Percentiles rank a stretch among this genome's conserved stretches.
Conservation (phyloP, 2,888 invertebrate genomes). For the Caenorhabditis imperialis region DNA sequence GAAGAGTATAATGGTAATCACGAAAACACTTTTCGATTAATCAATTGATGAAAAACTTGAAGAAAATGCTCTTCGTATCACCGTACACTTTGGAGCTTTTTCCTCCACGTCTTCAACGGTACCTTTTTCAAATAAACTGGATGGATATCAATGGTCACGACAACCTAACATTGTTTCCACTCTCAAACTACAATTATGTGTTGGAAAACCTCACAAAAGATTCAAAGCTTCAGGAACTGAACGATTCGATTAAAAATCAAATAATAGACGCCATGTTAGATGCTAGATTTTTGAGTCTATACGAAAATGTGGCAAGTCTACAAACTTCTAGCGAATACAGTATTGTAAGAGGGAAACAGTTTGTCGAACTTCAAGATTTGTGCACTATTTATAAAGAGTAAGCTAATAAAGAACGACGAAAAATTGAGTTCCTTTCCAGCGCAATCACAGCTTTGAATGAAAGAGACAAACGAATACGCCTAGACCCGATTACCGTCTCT, state of each 20-base stretch:
- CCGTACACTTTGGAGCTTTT: slow-evolving; percentile 7
- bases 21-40: background rate
- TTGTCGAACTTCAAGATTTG: slow-evolving; percentile 33
- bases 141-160: slow-evolving; percentile 12
- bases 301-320: slow-evolving; percentile 28
- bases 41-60: background rate
- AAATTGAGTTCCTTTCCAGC: slow-evolving; percentile 18
- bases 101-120: slow-evolving; percentile 30
- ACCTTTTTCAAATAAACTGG: slow-evolving; percentile 48
- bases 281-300: slow-evolving; percentile 30
- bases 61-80: slow-evolving; percentile 43
- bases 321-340: slow-evolving; percentile 22
- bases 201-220: slow-evolving; percentile 30
- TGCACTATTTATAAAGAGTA: slow-evolving; percentile 44
- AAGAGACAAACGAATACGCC: slow-evolving; percentile 20
- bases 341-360: slow-evolving; percentile 36
- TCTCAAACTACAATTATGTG: slow-evolving; percentile 26
- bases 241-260: slow-evolving; percentile 43
- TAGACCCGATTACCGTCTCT: slow-evolving; percentile 9
- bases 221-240: slow-evolving; percentile 38
- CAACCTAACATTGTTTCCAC: slow-evolving; percentile 24
- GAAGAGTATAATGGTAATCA: slow-evolving; percentile 28
- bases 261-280: slow-evolving; percentile 26
- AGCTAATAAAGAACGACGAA: background rate
- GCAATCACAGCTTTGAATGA: slow-evolving; percentile 8